Evolutionary conservation across 2,113 vertebrate genomes (phyloP).

Genomic region (Mesocricetus auratus): DNA sequence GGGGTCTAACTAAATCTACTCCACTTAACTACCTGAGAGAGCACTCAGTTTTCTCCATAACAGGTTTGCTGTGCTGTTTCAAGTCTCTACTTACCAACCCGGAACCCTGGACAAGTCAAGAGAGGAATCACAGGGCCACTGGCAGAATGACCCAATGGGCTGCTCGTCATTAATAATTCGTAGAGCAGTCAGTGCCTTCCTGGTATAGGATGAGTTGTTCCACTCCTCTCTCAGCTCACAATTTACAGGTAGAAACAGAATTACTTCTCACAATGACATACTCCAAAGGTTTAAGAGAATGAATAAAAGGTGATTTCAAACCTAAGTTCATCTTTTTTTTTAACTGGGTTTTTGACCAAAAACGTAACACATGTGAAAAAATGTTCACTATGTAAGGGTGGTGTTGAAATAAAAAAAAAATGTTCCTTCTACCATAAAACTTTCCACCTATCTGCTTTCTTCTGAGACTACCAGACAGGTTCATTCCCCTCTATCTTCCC

Average conservation of each 20-base stretch:
- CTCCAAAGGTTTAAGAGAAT: background rate
- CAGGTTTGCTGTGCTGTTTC: background rate
- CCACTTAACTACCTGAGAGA: background rate
- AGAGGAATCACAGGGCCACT: background rate
- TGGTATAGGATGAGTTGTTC: background rate
- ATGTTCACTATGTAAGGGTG: background rate
- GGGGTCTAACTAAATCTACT: background rate
- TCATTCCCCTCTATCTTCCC: background rate
- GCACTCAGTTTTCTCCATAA: background rate
- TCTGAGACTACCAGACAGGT: background rate
- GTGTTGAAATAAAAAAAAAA: background rate
- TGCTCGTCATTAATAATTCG: slow-evolving; percentile 20
- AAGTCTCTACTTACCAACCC: background rate
- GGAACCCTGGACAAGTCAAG: background rate
- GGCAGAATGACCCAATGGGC: background rate
- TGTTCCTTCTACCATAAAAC: background rate
- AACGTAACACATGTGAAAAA: background rate
- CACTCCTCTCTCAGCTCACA: background rate
- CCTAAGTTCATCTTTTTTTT: slow-evolving; percentile 17
- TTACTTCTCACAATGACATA: background rate
- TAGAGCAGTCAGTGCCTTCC: background rate
- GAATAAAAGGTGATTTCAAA: slow-evolving; percentile 53
- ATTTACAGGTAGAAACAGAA: background rate
- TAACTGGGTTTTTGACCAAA: slow-evolving; percentile 8
- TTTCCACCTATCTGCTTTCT: background rate